Conservation (phyloP, 2,797 vertebrate species). For the Apogon talboti region DNA sequence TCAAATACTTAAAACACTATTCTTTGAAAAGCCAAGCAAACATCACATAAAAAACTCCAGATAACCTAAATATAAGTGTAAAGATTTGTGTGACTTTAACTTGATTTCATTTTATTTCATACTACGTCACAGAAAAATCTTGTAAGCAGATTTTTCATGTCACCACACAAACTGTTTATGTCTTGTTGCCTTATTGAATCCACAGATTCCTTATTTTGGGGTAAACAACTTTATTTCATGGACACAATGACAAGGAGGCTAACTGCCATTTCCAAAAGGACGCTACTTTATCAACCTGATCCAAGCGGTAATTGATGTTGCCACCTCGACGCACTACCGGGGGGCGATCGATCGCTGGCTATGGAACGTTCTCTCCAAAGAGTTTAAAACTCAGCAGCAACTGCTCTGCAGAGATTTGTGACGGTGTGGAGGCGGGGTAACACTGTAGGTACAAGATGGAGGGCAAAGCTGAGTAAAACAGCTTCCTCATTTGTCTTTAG, state of each 20-base stretch:
- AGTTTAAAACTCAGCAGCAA: constrained; percentile 58
- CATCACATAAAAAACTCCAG: no score
- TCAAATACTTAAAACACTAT: no score
- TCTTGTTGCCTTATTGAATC: neutral
- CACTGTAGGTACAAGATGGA: constrained; percentile 50
- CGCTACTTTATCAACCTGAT: constrained; percentile 74
- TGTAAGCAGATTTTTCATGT: no score
- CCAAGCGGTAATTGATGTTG: constrained; percentile 75
- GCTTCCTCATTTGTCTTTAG: constrained; percentile 43
- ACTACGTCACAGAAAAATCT: no score
- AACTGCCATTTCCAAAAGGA: constrained; percentile 70
- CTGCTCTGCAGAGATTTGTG: constrained; percentile 41
- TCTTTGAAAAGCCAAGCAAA: no score
- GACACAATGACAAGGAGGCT: constrained; percentile 57
- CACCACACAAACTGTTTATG: no score
- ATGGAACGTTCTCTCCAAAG: constrained; percentile 56
- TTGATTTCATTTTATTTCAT: no score
- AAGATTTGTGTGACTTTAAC: no score
- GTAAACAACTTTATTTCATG: constrained; percentile 53
- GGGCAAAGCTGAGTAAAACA: constrained; percentile 49
- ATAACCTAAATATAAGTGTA: no score
- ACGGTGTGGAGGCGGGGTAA: constrained; percentile 34
- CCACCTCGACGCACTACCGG: constrained; percentile 66
- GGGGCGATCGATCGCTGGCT: constrained; percentile 70
- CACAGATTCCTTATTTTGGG: constrained; percentile 33